Base-by-base conservation (phyloP, 2,113 vertebrate genomes). In the Lipotes vexillifer region DNA sequence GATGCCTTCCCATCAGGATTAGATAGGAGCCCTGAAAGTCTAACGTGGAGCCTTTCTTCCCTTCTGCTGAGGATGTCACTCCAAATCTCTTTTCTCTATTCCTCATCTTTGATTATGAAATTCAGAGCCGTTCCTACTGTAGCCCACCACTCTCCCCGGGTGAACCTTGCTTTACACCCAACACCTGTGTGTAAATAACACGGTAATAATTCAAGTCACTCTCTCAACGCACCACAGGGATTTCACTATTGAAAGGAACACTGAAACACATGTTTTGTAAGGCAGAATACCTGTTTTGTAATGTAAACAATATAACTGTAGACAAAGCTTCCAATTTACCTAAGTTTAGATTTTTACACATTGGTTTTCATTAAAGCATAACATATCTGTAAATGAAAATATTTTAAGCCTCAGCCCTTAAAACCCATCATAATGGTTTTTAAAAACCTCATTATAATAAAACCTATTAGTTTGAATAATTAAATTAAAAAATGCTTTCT, bases 391-490 rank as follows among this genome's bases (percentile, higher is more conserved):
- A 93, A 97, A 96, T 80, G 96, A 96, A 98, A 97, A 97, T 94
- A 96, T 85, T 96, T 97, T 94, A 98, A 97, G 74, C 93, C 69
- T 93, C 86, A 96, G 96, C 59, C 96, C 87, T 98, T 96, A 55
- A 74, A 61, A 78, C 75, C 84, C 95, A 93, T 94, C 69, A 92
- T 88, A 94, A 97, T 93, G 83, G 86, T 77, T 94, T 97, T 94
- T 36, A 9, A 96, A 97, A 97, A 92, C 95, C 92, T 97, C 96
- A 96, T 97, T 97, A 97, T 66, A 98, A 90, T 93, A 98, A 97
- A 97, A 90, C n/a, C 92, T 95, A 97, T 97, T 96, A 97, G 87
- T 89, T 87, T 98, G 97, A 97, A 98, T 97, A 96, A 97, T 97
- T 98, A 97, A 98, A 96, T 41, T 14, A 65, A 91, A 92, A 96